Conservation (phyloP, 2,113 vertebrate species). For the Atlantisia rogersi region DNA sequence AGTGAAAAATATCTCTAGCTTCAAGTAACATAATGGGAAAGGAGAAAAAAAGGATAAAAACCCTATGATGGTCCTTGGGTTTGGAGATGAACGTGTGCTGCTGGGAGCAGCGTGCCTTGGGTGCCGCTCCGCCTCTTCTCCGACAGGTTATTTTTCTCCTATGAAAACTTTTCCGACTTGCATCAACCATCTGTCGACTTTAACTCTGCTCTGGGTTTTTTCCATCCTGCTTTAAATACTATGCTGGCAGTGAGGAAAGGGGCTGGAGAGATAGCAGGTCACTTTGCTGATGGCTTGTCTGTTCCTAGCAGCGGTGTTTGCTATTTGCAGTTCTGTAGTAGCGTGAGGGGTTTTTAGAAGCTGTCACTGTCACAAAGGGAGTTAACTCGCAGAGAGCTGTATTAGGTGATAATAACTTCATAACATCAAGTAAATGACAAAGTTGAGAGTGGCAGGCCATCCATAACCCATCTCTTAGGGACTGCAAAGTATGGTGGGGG, state of each 20-base stretch:
- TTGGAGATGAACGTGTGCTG: fast-evolving
- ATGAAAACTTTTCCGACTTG: background rate
- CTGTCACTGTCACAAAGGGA: background rate
- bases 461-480: background rate
- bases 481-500: fast-evolving
- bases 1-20: background rate
- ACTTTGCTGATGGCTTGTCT: background rate
- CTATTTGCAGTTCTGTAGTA: background rate
- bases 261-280: background rate
- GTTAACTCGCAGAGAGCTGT: background rate
- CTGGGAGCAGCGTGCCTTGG: fast-evolving
- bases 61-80: no score
- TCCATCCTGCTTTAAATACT: background rate
- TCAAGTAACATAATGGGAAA: fast-evolving
- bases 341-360: background rate
- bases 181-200: constrained; percentile 8
- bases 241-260: background rate
- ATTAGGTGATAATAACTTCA: background rate
- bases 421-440: background rate
- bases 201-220: background rate
- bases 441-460: constrained; percentile 23
- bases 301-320: background rate
- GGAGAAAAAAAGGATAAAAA: background rate
- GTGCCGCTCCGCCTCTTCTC: background rate
- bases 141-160: background rate